Base-by-base conservation (phyloP, 2,797 vertebrate genomes). In the Chelonia mydas region DNA sequence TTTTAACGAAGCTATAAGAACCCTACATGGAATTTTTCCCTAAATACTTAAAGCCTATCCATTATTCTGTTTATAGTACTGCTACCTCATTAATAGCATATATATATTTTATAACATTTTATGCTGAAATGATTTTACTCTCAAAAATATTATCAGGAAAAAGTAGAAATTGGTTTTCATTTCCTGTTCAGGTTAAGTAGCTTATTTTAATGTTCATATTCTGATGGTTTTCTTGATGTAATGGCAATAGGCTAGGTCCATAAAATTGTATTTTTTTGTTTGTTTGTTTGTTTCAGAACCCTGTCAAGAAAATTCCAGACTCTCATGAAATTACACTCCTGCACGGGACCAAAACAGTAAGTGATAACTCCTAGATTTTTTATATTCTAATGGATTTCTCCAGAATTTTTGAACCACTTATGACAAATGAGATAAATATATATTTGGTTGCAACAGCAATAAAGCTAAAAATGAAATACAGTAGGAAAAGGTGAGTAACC, bases 301-400 rank as follows among this genome's bases (percentile, higher is more conserved):
- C 99, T 87, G 97, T 99, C 72, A 99, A 99, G 98, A 99, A 98
- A 98, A 99, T 99, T 97, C 99, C 99, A 89, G 99, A 99, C 96
- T 99, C 99, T 10, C 99, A 99, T 97, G 99, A 99, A 97, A 99
- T 99, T 97, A 99, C 99, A 1, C 98, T 99, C 65, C 99, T 98
- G 87, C 99, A 99, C 31, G 99, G 99, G 96, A 99, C 98, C 55
- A 99, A 99, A 98, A 99, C 99, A 15, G 99, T 99, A 98, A 99
- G 99, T 97, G 37, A 51, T 31, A 81, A 92, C 23, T 87, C n/a
- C 3, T 37, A 84, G 81, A 16, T 87, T 72, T 92, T 93, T 80
- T 61, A 68, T 61, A 47, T 3, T 21, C 2, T 89, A 54, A 1
- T 5, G 85, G 25, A 5, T 95, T 92, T n/a, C 83, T 91, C 6